Evolutionary conservation across 2,797 vertebrate species (phyloP).

Genomic region (Pipistrellus pygmaeus): DNA sequence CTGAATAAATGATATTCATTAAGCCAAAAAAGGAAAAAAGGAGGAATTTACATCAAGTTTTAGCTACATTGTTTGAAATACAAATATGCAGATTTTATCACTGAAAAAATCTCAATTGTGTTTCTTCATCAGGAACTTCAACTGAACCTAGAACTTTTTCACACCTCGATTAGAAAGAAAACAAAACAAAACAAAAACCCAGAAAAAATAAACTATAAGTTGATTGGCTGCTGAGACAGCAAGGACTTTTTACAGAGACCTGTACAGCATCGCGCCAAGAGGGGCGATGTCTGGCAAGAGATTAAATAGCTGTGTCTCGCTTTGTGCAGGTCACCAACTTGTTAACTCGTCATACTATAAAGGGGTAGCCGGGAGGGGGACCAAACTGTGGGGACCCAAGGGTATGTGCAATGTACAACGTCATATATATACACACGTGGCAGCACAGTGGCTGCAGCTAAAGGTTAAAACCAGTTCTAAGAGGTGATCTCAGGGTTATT

Average conservation of each 20-base stretch:
- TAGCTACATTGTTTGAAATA: conserved; percentile 99
- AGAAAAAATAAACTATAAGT: conserved; percentile 90
- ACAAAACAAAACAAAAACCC: conserved; percentile 88
- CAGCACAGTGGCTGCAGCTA: conserved; percentile 96
- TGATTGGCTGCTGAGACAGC: conserved; percentile 94
- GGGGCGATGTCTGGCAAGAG: conserved; percentile 89
- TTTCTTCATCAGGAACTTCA: conserved; percentile 97
- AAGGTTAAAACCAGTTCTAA: conserved; percentile 99
- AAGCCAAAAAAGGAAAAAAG: conserved; percentile 99
- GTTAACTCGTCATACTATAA: conserved; percentile 92
- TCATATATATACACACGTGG: conserved; percentile 99
- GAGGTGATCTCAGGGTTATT: conserved; percentile 99
- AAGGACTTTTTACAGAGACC: conserved; percentile 93
- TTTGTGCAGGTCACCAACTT: conserved; percentile 93
- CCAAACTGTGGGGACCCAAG: conserved; percentile 89
- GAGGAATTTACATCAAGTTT: conserved; percentile 99
- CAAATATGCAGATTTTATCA: conserved; percentile 99
- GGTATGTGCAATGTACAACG: conserved; percentile 99
- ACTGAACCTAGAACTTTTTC: conserved; percentile 95
- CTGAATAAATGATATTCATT: conserved; percentile 99
- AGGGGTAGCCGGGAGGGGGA: conserved; percentile 90
- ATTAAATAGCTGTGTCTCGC: conserved; percentile 93
- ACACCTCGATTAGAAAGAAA: conserved; percentile 95
- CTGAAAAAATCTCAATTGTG: conserved; percentile 99
- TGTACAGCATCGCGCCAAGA: conserved; percentile 89